Conservation (phyloP, 1,140 invertebrate species). For the Scaptomyza montana region DNA sequence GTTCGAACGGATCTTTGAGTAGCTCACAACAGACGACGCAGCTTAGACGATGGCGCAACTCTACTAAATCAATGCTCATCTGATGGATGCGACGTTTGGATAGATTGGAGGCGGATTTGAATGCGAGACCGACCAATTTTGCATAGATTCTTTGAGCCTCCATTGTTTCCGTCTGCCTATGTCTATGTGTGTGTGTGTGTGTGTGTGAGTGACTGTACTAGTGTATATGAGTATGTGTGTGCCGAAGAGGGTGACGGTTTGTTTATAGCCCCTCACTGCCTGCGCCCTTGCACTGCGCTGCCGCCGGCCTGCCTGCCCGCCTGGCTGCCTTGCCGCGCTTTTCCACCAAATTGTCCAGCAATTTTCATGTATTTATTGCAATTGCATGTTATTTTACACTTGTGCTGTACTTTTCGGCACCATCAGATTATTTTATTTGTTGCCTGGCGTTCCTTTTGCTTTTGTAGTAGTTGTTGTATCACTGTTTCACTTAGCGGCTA, state of each 20-base stretch:
- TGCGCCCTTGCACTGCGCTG: too few species aligned
- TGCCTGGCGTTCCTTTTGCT: slow-evolving; percentile 39
- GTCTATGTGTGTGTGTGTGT: slow-evolving; percentile 4
- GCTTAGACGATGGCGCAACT: slow-evolving; percentile 92
- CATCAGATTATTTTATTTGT: not conserved
- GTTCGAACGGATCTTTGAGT: slow-evolving; percentile 91
- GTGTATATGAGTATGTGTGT: slow-evolving; percentile 3
- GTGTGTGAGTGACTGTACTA: slow-evolving; percentile 46
- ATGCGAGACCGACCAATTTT: slow-evolving; percentile 40
- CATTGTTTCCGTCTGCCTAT: slow-evolving; percentile 10
- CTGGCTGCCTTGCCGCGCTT: not conserved
- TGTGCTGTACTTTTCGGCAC: slow-evolving; percentile 1
- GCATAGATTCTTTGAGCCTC: slow-evolving; percentile 50
- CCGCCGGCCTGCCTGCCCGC: not conserved
- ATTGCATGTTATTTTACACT: slow-evolving; percentile 13
- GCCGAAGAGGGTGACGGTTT: slow-evolving; percentile 9
- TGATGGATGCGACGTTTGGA: slow-evolving; percentile 90
- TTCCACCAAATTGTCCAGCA: slow-evolving; percentile 13
- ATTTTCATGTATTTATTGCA: slow-evolving; percentile 1
- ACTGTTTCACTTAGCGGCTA: slow-evolving; percentile 62
- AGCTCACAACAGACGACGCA: slow-evolving; percentile 95
- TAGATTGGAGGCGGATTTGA: slow-evolving; percentile 45
- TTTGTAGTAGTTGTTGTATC: slow-evolving; percentile 73
- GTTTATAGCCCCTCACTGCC: not conserved
- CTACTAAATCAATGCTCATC: slow-evolving; percentile 91